Base-by-base conservation (phyloP, 2,888 invertebrate species). In the Dryomyza anilis region DNA sequence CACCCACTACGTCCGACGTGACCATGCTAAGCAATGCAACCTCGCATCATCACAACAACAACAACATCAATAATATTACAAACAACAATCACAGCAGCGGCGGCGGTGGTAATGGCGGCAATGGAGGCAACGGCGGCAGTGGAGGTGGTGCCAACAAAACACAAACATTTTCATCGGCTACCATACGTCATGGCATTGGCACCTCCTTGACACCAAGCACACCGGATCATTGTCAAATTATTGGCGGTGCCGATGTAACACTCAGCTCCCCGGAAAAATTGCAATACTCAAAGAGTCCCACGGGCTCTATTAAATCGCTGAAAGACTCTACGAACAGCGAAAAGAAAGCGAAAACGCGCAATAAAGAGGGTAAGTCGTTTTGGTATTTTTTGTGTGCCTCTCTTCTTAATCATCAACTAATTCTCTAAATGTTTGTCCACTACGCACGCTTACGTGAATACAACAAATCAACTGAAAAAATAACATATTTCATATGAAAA, bases 231-330 rank as follows among this genome's bases (percentile, higher is more conserved):
- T 80, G 79, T 66, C 79, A 80, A 72, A 80, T 81, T 50, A 77
- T 81, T 39, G 81, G 78, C 48, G 74, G 72, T 36, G 70, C 73
- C 8, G 80, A 82, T 64, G 71, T 78, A 3, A 71, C 75, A 10
- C 64, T 78, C 14, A 76, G 77, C 25, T 82, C 82, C 12, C 82
- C 82, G 1, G 80, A 81, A 52, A 81, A 82, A 62, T 64, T 82
- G 58, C 78, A 80, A 68, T 82, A 73, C 80, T 80, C 85, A 75
- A 85, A 86, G 78, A 86, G 86, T 82, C 86, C 86, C 62, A 84
- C 85, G 67, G 85, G 86, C 64, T 86, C 86, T 55, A 83, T 84
- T 67, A 86, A 86, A 80, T 85, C 86, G 62, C 85, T 86, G 73
- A 86, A 86, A 81, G 86, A 82, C 64, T 78, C 80, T 14, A 73